phyloP scores from a whole-genome alignment of 2,113 vertebrate genomes.

The Heliornis fulica region DNA sequence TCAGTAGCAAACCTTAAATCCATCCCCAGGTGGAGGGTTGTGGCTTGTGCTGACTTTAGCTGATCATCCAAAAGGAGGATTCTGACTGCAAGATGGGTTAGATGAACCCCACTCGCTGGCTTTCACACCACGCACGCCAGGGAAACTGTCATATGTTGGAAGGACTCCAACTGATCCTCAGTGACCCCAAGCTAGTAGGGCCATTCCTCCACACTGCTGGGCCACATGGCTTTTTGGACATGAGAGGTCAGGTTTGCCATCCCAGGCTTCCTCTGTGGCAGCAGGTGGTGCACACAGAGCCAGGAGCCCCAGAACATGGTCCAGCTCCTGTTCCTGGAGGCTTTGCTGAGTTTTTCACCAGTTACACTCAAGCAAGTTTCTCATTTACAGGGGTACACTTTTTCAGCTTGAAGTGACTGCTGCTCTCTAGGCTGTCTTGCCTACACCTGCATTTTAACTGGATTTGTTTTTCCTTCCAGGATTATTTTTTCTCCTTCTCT shows the following conservation, averaged over 20 bases:
- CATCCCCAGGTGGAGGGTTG: not conserved
- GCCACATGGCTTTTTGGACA: not conserved
- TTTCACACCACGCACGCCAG: not conserved
- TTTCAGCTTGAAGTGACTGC: not conserved
- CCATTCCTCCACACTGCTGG: not conserved
- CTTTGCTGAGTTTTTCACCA: not conserved
- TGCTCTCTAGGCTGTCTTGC: not conserved
- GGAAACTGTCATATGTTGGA: not conserved
- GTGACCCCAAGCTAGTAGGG: not conserved
- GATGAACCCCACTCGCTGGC: not conserved
- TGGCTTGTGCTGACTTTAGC: not conserved
- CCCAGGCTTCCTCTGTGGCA: not conserved
- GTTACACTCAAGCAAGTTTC: not conserved
- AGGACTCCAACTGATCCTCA: not conserved
- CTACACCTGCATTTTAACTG: conserved; percentile 12
- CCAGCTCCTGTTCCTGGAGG: not conserved
- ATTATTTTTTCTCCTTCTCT: conserved; percentile 1
- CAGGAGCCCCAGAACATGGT: not conserved
- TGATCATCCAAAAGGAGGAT: not conserved
- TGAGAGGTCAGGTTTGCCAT: not conserved
- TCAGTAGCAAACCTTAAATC: not conserved
- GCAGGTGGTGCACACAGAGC: not conserved
- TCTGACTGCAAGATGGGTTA: not conserved
- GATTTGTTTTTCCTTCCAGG: conserved; percentile 44
- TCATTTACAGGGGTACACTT: not conserved